These are phyloP conservation scores for Rhea pennata DNA, from an alignment of 2,113 vertebrate species.

Conservation along the genomic window DNA sequence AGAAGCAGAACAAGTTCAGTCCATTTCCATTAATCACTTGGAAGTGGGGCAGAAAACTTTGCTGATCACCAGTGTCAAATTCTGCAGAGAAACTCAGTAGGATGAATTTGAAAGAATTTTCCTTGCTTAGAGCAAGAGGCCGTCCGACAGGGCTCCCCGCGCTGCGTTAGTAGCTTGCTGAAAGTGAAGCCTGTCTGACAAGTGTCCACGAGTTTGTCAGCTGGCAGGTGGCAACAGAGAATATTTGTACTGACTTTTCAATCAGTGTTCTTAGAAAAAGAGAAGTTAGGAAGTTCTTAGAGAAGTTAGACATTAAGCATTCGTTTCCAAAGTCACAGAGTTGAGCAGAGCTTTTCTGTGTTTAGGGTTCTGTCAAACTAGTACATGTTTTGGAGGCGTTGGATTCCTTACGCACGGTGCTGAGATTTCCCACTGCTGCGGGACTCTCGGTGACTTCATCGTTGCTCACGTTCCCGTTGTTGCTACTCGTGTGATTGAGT, in stretches of 20 bases:
- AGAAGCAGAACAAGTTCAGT: slow-evolving; percentile 7
- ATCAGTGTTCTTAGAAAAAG: background rate
- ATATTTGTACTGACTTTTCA: slow-evolving; percentile 6
- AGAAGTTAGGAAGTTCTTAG: background rate
- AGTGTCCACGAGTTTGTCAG: background rate
- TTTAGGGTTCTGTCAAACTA: background rate
- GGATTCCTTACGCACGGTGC: background rate
- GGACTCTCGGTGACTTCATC: background rate
- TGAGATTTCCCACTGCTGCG: background rate
- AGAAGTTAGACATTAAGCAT: background rate
- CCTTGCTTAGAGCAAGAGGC: slow-evolving; percentile 12
- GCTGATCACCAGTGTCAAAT: slow-evolving; percentile 46
- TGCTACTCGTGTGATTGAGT: background rate
- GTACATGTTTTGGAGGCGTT: background rate
- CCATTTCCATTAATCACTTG: slow-evolving; percentile 18
- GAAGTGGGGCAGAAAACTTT: slow-evolving; percentile 42
- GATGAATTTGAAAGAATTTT: slow-evolving; percentile 49
- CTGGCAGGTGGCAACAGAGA: background rate
- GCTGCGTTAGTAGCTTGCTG: slow-evolving; percentile 5
- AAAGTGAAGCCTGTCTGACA: slow-evolving; percentile 39
- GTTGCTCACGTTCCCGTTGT: background rate
- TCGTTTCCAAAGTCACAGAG: background rate
- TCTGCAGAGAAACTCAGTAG: slow-evolving; percentile 27
- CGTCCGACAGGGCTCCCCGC: background rate
- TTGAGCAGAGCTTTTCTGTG: background rate